Base-by-base conservation (phyloP, 2,797 vertebrate genomes). In the Arrhamphus sclerolepis region DNA sequence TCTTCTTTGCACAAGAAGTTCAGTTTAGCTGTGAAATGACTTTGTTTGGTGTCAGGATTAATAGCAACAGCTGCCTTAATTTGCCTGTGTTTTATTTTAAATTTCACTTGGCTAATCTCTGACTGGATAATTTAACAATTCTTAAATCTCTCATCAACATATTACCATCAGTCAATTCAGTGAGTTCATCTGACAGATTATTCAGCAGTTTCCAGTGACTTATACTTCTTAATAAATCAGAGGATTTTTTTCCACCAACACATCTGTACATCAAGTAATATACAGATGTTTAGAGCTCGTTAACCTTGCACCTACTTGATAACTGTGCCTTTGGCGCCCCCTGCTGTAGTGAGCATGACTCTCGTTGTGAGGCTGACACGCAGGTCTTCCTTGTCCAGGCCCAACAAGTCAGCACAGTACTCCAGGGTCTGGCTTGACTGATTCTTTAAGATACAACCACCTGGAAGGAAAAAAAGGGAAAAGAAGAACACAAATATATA, bases 301-400 rank as follows among this genome's bases (percentile, higher is more conserved):
- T 6, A 7, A 17, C 0, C 13, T 5, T 9, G 3, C 4, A 58
- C 96, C 95, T 92, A 99, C 98, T 98, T 98, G 89, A 99, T 99
- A 81, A 99, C 98, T 68, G 98, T 99, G 86, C 98, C 98, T 95
- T 99, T 99, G 91, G 94, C 86, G 92, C 98, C 98, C 90, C 98
- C 98, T 95, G 97, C 95, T 91, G 97, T 98, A 7, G 98, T 98
- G 28, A 98, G 95, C 97, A 99, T 99, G 70, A 99, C 91, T 73
- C 98, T 94, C 1, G 95, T 94, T 17, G 98, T 99, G 77, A 99
- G 93, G 83, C 98, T 98, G 77, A 94, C 94, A 0, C 94, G 92
- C 66, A 99, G 90, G 70, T 99, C 98, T 5, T 97, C 97, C 83
- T 92, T 72, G 75, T 99, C 97, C 80, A 99, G 90, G 1, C 97